Evolutionary conservation across 2,888 invertebrate genomes (phyloP), one percentile per base, ranked within the genome.

Genomic region (Pseudoips prasinana): DNA sequence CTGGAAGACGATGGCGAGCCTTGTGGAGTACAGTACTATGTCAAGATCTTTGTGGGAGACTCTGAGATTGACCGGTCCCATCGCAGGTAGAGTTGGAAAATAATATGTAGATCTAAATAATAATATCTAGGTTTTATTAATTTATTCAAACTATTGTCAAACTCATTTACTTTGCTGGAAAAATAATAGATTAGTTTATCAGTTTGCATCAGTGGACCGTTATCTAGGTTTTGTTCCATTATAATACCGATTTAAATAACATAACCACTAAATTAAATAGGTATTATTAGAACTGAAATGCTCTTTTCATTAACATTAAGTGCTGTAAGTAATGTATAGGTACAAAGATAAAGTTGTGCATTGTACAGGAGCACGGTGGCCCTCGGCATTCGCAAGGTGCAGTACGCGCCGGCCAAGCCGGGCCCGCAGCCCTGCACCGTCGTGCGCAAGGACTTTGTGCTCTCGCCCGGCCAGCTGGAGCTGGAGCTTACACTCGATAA

Each of bases 401-500:
- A 98, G 75, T 98, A 92, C 77, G 97, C 97, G 4, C 98, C 97
- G 1, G 92, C 94, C 32, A 96, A 96, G 78, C 94, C 95, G 29
- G 96, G 96, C 22, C 92, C 95, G 30, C 98, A 98, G 82, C 98
- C 98, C 1, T 97, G 96, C 89, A 97, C 97, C 0, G 93, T 98
- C 39, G 97, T 97, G 11, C 92, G 96, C 46, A 98, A 98, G 85
- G 98, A 98, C 79, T 98, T 98, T 78, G 92, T 98, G 76, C 90
- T 98, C 53, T 97, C 97, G 55, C 97, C 98, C 3, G 98, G 98
- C 0, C 97, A 97, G 66, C 90, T 98, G 7, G 97, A 98, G 71
- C 88, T 98, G 33, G 98, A 98, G 86, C 95, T 96, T 0, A 97
- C 97, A 0, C 90, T 98, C 33, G 98, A 98, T 72, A 98, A 97